Conservation (phyloP, 2,888 invertebrate species). For the Sarcophaga variegata region DNA sequence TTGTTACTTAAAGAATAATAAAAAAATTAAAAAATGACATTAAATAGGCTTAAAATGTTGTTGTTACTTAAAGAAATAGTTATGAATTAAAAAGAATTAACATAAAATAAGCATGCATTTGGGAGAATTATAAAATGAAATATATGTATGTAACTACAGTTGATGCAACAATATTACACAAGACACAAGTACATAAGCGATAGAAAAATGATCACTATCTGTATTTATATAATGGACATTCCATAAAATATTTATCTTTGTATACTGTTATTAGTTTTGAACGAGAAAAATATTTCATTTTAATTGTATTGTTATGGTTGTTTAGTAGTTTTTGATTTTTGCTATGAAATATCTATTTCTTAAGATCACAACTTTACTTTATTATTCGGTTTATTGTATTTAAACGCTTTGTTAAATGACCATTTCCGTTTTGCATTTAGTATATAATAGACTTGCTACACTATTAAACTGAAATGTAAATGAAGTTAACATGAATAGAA, state of each 20-base stretch:
- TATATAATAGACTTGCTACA: slow-evolving; percentile 61
- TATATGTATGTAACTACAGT: slow-evolving; percentile 31
- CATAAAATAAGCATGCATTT: slow-evolving; percentile 48
- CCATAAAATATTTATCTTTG: background rate
- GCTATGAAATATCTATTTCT: slow-evolving; percentile 24
- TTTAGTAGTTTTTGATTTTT: slow-evolving; percentile 69
- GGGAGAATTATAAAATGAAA: slow-evolving; percentile 35
- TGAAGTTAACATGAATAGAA: slow-evolving; percentile 50
- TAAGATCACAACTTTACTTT: slow-evolving; percentile 70
- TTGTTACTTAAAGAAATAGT: slow-evolving; percentile 61
- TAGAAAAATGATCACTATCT: slow-evolving; percentile 50
- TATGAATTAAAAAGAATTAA: slow-evolving; percentile 39
- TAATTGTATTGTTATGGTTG: slow-evolving; percentile 68
- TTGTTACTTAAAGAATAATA: background rate
- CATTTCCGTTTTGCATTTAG: slow-evolving; percentile 80
- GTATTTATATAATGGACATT: slow-evolving; percentile 7
- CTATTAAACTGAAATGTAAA: slow-evolving; percentile 56
- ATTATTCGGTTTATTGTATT: slow-evolving; percentile 67
- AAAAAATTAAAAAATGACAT: background rate
- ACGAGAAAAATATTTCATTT: slow-evolving; percentile 61
- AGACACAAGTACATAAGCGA: slow-evolving; percentile 47
- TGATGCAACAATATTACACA: slow-evolving; percentile 40
- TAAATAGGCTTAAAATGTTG: slow-evolving; percentile 61
- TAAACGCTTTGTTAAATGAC: slow-evolving; percentile 81
- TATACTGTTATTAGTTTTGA: background rate